Evolutionary conservation across 2,888 invertebrate species (phyloP), one percentile per base, ranked within the genome.

Genomic region (Caenorhabditis sinica): DNA sequence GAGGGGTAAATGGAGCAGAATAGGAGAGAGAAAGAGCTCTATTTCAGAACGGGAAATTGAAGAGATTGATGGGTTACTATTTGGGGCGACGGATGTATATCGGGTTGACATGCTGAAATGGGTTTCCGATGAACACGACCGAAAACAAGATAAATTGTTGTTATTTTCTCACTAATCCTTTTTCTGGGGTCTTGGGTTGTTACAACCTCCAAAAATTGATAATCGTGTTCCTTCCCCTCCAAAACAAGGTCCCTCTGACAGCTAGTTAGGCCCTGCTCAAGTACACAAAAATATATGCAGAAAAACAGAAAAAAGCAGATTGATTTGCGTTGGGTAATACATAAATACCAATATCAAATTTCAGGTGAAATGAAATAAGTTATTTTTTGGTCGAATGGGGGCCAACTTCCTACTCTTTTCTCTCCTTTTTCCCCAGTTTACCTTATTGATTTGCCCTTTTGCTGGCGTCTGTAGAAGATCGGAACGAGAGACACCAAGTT

Each of bases 401-500:
- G 23, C 28, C 56, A 68, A 51, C 66, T 68, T 61, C 40, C 45
- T 56, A 36, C 36, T 61, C 23, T 20, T 17, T 25, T 6, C 30
- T 36, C 45, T 15, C 15, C 51, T 71, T 33, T 40, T 40, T 40
- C 13, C 40, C 40, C 33, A 33, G 33, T 40, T 40, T 11, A 80
- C 80, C 80, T 58, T 43, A 80, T 33, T 28, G 49, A 58, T 53
- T 72, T 80, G 40, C 65, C 66, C 65, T 80, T 80, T 25, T 72
- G 75, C 30, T 71, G 65, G 28, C 72, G 73, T 74, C 74, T 68
- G 73, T 68, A 77, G 65, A 83, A 69, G 28, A 83, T 79, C 17
- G 83, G 83, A 9, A 83, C 74, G 65, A 89, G 79, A 11, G 89
- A 88, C 49, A 86, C 56, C 63, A 88, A 69, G 75, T 89, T 89